Percentiles rank a stretch among this genome's conserved stretches.
Conservation (phyloP, 92 coral and sea anemone genomes). For the Phymanthus crucifer region DNA sequence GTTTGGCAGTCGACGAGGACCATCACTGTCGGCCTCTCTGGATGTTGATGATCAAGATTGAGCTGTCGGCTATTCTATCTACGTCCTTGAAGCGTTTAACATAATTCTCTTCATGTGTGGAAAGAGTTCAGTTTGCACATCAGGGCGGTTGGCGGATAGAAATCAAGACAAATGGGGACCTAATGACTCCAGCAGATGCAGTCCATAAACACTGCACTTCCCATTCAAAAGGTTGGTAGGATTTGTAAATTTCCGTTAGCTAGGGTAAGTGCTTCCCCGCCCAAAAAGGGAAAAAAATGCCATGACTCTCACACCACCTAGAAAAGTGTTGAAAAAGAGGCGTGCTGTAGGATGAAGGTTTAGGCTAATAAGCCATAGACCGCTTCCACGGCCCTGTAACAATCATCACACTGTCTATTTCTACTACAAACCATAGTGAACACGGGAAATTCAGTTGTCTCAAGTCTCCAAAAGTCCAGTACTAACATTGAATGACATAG, state of each 20-base stretch:
- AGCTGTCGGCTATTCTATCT: conserved; percentile 16
- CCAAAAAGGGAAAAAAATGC: neutral
- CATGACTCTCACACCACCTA: neutral
- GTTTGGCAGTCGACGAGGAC: neutral
- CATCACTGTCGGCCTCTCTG: conserved; percentile 33
- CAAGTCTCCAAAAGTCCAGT: neutral
- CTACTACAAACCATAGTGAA: neutral
- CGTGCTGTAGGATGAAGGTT: conserved; percentile 7
- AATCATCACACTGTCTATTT: neutral
- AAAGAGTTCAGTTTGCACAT: conserved; percentile 13
- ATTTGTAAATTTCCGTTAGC: neutral
- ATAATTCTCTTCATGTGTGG: conserved; percentile 29
- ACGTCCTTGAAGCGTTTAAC: conserved; percentile 36
- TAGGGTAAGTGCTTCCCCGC: neutral
- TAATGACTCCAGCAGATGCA: neutral
- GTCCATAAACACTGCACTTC: neutral
- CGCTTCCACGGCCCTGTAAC: neutral
- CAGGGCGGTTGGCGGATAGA: conserved; percentile 25
- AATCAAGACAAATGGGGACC: conserved; percentile 16
- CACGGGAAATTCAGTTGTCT: neutral
- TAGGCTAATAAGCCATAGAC: neutral
- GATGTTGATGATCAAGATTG: conserved; percentile 13
- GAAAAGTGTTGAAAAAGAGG: conserved; percentile 26
- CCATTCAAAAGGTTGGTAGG: neutral
- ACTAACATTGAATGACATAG: neutral